Base-by-base conservation (phyloP, 2,797 vertebrate genomes). In the Micropoecilia bifurca region DNA sequence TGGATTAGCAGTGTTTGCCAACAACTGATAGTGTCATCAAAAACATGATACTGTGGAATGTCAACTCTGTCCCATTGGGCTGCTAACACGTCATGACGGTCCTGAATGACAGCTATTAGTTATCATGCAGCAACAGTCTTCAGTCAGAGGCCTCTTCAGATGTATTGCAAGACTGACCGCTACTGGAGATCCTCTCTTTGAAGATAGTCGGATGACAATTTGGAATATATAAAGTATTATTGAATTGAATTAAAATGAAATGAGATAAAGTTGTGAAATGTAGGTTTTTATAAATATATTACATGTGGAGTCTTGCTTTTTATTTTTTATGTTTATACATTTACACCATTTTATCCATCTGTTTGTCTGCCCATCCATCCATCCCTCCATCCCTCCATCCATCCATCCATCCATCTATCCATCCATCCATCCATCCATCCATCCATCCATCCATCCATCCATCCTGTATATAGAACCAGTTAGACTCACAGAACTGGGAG, bases 401-500 rank as follows among this genome's bases (percentile, higher is more conserved):
- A 7, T 7, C 59, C 16, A 30, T 0, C 30, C 33, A 61, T 33
- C 59, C 59, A 30, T 61, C 59, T 14, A 7, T 7, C 59, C 16
- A 30, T 0, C 30, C 33, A 39, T 39, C 20, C 20, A 39, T 41
- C 39, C 46, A 47, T 12, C 18, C 4, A 4, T 20, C 48, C 48
- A 22, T 50, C 48, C 48, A 50, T 50, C 48, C 48, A 61, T 33
- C 59, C 59, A 30, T 61, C 59, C 30, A 7, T 7, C 59, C 16
- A 30, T 0, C 30, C 33, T 0, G 3, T 18, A 18, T 30, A 66
- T 84, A 71, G 28, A 76, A 43, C 28, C 77, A 76, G 79, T 80
- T 69, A 78, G 80, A 20, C 16, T 63, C 25, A 3, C 80, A 78
- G 53, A 36, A 84, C 47, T 47, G 25, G 41, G n/a, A 78, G 47